Base-by-base conservation (phyloP, 2,113 vertebrate species). In the Albula glossodonta region DNA sequence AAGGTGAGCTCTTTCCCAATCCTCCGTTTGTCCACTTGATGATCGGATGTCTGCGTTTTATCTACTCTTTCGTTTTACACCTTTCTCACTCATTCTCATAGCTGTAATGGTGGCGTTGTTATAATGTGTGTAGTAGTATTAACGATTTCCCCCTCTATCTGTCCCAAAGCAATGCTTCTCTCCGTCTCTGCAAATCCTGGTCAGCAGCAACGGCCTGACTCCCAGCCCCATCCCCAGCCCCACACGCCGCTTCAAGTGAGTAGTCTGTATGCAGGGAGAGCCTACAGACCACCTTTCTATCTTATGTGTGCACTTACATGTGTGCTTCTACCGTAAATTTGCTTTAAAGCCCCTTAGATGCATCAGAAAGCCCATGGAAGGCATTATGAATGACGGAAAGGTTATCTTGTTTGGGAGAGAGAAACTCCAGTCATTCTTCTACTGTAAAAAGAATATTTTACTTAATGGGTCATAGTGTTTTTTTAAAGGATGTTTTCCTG, bases 131-230 rank as follows among this genome's bases (percentile, higher is more conserved):
- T 48, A 48, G 12, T 10, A 48, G 25, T 48, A 22, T 8, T 15
- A 22, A 80, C 22, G 51, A 51, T 6, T 19, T 9, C 19, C 0
- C 84, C 22, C 82, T 2, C 87, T 0, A n/a, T 8, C 83, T 86
- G 85, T 9, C 2, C 81, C 41, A 93, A 93, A 98, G 97, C 98
- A 99, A 95, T 99, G 98, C 90, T 99, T 99, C 92, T 99, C 98
- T 31, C 98, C 98, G 5, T 99, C 98, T 86, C 93, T 99, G 90
- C 98, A 99, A 96, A 99, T 97, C 88, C 94, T 99, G 81, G 97
- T 99, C 91, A 98, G 96, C 91, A 99, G 97, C 94, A 99, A 97
- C 31, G 97, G 98, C 60, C 93, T 99, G n/a, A 97, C 96, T 25
- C 97, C 97, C 4, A 99, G 98, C 53, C 97, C 98, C 0, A 95